phyloP scores from a whole-genome alignment of 2,888 invertebrate species.

The Pinctada fucata region DNA sequence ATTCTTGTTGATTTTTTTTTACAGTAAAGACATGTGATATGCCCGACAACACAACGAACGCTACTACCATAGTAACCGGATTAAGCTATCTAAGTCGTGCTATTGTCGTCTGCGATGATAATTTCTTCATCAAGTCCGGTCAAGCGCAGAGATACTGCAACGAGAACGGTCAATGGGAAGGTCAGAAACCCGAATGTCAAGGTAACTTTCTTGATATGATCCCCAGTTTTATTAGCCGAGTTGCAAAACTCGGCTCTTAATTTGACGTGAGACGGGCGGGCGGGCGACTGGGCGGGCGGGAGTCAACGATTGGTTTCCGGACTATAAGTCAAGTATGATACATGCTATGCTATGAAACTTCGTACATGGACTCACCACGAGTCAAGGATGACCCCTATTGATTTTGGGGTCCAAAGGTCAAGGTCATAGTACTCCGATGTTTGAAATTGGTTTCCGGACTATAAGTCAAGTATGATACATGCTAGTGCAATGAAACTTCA shows the following conservation, averaged over 20 bases:
- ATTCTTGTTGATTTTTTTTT: constrained; percentile 9
- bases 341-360: background rate
- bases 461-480: too few relatives aligned
- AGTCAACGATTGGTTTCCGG: too few relatives aligned
- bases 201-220: constrained; percentile 7
- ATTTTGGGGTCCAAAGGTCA: too few relatives aligned
- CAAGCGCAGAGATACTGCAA: constrained; percentile 17
- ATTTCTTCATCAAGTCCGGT: constrained; percentile 21
- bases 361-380: too few relatives aligned
- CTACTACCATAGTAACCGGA: constrained; percentile 6
- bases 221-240: too few relatives aligned
- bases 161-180: constrained; percentile 25
- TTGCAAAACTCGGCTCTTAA: too few relatives aligned
- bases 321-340: background rate
- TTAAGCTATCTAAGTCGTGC: constrained; percentile 15
- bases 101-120: constrained; percentile 18
- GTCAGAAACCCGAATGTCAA: constrained; percentile 27
- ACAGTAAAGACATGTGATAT: constrained; percentile 16
- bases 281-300: too few relatives aligned
- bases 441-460: too few relatives aligned
- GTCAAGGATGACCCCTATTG: too few relatives aligned
- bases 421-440: too few relatives aligned
- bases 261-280: too few relatives aligned
- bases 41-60: constrained; percentile 18
- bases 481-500: too few relatives aligned